Percentiles rank a stretch among this genome's conserved stretches.
phyloP scores from a whole-genome alignment of 2,888 invertebrate genomes.

The Drosophila dives region DNA sequence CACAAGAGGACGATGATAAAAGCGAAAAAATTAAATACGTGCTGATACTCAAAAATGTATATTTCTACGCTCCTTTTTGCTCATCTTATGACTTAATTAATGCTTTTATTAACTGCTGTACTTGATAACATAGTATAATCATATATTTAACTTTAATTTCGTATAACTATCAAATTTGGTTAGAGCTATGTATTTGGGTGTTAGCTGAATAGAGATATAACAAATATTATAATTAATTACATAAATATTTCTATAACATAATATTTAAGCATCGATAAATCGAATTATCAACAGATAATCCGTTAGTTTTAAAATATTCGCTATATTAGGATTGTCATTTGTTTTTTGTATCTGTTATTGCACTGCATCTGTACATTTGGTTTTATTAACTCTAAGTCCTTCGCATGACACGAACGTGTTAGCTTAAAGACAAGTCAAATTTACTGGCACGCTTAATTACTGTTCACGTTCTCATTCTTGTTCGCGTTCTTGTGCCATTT shows the following conservation, averaged over 20 bases:
- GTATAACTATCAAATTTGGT: neutral
- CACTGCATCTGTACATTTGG: slow-evolving; percentile 37
- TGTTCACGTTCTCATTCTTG: slow-evolving; percentile 31
- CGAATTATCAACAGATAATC: neutral
- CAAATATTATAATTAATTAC: neutral
- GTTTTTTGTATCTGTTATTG: slow-evolving; percentile 18
- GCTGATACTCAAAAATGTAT: neutral
- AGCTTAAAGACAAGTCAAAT: slow-evolving; percentile 57
- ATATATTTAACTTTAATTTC: neutral
- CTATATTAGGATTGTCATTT: slow-evolving; percentile 8
- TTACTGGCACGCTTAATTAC: slow-evolving; percentile 72
- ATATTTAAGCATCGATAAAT: neutral
- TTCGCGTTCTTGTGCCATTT: slow-evolving; percentile 16
- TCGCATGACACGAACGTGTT: slow-evolving; percentile 58
- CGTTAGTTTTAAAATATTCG: neutral
- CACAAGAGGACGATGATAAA: neutral
- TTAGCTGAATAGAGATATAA: neutral
- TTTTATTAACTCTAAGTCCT: slow-evolving; percentile 74
- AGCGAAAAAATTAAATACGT: neutral
- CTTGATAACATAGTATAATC: neutral
- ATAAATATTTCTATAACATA: neutral
- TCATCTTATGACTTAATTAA: neutral
- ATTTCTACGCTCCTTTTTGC: neutral
- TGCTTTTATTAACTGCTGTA: neutral
- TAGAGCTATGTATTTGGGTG: neutral